Percentiles rank a stretch among this genome's conserved stretches.
phyloP scores from a whole-genome alignment of 2,797 vertebrate species.

The Selene dorsalis region DNA sequence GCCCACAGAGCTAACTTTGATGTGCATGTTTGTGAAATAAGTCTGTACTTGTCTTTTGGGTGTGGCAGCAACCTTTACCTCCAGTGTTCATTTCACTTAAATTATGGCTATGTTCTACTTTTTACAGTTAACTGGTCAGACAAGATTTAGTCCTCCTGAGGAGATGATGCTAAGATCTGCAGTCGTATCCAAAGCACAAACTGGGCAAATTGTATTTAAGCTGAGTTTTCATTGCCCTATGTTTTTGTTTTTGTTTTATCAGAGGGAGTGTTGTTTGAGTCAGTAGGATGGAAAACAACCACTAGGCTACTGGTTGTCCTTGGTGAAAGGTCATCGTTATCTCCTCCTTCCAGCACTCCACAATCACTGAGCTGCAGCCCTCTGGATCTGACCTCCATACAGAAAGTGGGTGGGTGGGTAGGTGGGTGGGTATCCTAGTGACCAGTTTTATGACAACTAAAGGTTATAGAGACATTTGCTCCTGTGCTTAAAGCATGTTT shows the following conservation, averaged over 20 bases:
- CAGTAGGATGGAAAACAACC: neutral
- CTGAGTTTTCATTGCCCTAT: slow-evolving; percentile 11
- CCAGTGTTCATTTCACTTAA: neutral
- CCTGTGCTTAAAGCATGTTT: too few relatives aligned
- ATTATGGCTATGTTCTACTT: neutral
- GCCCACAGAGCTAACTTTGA: neutral
- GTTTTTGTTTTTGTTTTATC: neutral
- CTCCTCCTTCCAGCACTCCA: slow-evolving; percentile 42
- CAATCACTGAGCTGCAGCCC: slow-evolving; percentile 52
- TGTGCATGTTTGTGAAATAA: too few relatives aligned
- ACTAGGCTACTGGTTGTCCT: slow-evolving; percentile 16
- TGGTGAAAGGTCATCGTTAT: slow-evolving; percentile 56
- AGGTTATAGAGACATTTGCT: neutral
- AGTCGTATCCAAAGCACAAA: neutral
- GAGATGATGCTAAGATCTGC: neutral
- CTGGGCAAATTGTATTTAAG: neutral
- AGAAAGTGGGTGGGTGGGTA: neutral
- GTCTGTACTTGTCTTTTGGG: neutral
- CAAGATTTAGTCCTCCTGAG: neutral
- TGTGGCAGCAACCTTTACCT: neutral
- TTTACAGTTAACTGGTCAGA: neutral
- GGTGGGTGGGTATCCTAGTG: slow-evolving; percentile 39
- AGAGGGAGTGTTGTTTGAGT: slow-evolving; percentile 5
- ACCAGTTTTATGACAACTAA: slow-evolving; percentile 32
- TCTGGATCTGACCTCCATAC: slow-evolving; percentile 35